Conservation (phyloP, 1,140 invertebrate species). For the Adoxophyes honmai region DNA sequence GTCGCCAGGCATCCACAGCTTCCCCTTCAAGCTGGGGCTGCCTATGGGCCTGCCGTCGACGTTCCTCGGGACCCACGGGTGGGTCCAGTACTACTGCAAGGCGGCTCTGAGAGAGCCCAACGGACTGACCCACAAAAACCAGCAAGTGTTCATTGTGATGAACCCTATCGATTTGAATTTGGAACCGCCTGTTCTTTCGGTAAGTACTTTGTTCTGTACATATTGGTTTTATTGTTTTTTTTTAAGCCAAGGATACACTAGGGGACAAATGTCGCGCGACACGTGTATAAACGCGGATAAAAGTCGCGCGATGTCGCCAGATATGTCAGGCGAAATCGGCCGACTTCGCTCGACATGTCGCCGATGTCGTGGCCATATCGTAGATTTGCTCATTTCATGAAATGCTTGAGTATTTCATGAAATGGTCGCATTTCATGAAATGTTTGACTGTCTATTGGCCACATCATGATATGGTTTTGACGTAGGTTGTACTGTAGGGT, state of each 20-base stretch:
- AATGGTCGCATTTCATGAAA: no score
- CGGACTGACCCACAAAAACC: conserved; percentile 95
- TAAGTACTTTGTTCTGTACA: conserved; percentile 76
- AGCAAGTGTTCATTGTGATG: conserved; percentile 98
- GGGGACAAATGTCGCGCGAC: no score
- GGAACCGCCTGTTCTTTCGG: conserved; percentile 91
- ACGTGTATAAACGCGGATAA: no score
- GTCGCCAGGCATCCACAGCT: conserved; percentile 96
- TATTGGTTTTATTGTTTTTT: neutral
- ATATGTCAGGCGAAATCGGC: no score
- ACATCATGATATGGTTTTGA: neutral
- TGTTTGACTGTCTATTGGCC: no score
- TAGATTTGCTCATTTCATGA: no score
- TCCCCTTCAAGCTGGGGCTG: conserved; percentile 95
- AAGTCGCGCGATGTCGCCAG: no score
- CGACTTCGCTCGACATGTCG: no score
- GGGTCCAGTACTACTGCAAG: conserved; percentile 97
- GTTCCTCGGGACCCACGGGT: conserved; percentile 95
- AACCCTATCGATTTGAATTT: conserved; percentile 96
- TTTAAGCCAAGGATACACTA: no score
- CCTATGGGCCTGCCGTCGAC: conserved; percentile 94
- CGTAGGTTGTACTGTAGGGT: no score
- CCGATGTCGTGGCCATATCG: no score
- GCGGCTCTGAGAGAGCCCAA: conserved; percentile 93
- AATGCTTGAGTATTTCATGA: no score